Evolutionary conservation across 2,888 invertebrate species (phyloP), one percentile per base, ranked within the genome.

Genomic region (Caenorhabditis zanzibari): DNA sequence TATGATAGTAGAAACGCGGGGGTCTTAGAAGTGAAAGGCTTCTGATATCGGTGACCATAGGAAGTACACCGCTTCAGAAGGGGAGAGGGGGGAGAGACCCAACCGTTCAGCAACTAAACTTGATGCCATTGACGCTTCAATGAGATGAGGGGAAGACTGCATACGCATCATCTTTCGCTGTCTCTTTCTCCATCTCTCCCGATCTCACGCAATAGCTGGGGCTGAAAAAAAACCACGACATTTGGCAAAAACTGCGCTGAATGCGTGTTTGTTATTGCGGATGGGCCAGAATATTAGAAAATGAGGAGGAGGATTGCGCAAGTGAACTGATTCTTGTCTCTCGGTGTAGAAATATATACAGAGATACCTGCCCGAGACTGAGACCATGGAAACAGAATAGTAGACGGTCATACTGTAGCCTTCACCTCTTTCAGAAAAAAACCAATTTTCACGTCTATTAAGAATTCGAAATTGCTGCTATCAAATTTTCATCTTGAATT

Each of bases 21-120:
- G 26, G n/a, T 35, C 54, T 14, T 41, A 54, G 38, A 61, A 79
- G 64, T 79, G 79, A 79, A 79, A 79, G 79, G 64, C 49, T 38
- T 66, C 32, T 68, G 71, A 79, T 79, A 79, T 63, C 63, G 64
- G 71, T 79, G 79, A 79, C 79, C 79, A 71, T 41, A 71, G 79
- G 79, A 71, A 79, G 71, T 71, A 79, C 76, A 54, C 68, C 32
- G 56, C 63, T 75, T 76, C 59, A 38, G 47, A 71, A 79, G 58
- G 38, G 59, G 58, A 28, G 49, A 61, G 59, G 54, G 28, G 49
- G 58, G 32, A 41, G 44, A 58, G 24, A 41, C 72, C 69, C 79
- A 71, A 64, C 71, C 79, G 79, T 79, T 79, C 79, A 71, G 63
- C 71, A 79, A 79, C 79, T 71, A 79, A 77, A 77, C 77, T 77